Base-by-base conservation (phyloP, 2,113 vertebrate genomes). In the Calyptomena viridis region DNA sequence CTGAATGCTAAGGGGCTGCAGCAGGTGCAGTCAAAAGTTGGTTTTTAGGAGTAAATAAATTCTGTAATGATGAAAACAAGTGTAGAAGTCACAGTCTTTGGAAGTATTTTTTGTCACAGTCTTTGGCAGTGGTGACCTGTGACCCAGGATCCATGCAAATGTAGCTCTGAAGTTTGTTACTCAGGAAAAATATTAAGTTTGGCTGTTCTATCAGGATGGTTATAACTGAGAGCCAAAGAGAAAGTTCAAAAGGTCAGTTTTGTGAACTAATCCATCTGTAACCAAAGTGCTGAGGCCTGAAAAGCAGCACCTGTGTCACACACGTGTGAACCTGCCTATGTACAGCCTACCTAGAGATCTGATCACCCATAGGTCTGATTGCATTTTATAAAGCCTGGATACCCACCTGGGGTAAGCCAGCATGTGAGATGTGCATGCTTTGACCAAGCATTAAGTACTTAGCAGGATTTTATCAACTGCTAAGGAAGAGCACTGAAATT, bases 311-410 rank as follows among this genome's bases (percentile, higher is more conserved):
- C 17, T 10, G 56, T 35, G 40, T 25, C 37, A 4, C 9, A 31
- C 35, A 39, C 19, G 23, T 31, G 19, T 9, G 5, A 11, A n/a
- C 11, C 30, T 60, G 19, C 31, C 59, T 14, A 6, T 4, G 24
- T 28, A 69, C 31, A 77, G 24, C 14, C 28, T 18, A 60, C 25
- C 44, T 39, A 8, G 5, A 30, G 12, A 67, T 15, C 33, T n/a
- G 6, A 27, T 23, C 24, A 28, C 42, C 5, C 2, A 11, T 0
- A 69, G 35, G 13, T 22, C 58, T 4, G 22, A 3, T 24, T 49
- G 67, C 11, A 7, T 42, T 71, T 59, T 16, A 17, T 39, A 19
- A 39, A 64, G 21, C 17, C 76, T 69, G 35, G 18, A 24, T n/a
- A 63, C 2, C 69, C 83, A 46, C 17, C 40, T 16, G 27, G 6